phyloP scores from a whole-genome alignment of 2,113 vertebrate genomes.

The Hippopotamus amphibius region DNA sequence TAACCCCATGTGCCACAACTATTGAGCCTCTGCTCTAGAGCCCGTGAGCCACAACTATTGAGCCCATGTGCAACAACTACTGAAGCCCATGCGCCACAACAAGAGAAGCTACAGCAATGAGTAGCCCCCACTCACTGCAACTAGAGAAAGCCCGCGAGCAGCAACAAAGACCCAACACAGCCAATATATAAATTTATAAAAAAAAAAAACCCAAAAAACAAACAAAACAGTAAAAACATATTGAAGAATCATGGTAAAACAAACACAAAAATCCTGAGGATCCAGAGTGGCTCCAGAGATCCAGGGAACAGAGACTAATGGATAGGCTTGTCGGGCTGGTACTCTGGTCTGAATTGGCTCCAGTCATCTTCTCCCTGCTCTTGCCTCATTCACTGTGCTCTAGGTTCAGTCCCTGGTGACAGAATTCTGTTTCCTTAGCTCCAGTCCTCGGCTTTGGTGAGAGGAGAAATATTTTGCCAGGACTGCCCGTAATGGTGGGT shows the following conservation, averaged over 20 bases:
- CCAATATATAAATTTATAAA: too few relatives aligned
- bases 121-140: too few relatives aligned
- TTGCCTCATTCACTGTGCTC: not conserved
- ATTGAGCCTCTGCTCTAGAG: too few relatives aligned
- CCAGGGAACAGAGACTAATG: not conserved
- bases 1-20: too few relatives aligned
- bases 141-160: too few relatives aligned
- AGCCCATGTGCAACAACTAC: too few relatives aligned
- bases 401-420: not conserved
- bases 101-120: too few relatives aligned
- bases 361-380: not conserved
- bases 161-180: too few relatives aligned
- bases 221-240: not conserved
- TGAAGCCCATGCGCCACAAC: too few relatives aligned
- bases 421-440: not conserved
- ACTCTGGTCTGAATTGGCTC: not conserved
- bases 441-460: not conserved
- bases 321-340: too few relatives aligned
- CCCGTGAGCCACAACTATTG: too few relatives aligned
- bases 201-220: too few relatives aligned
- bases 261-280: not conserved
- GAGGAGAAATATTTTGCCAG: not conserved
- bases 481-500: fast-evolving
- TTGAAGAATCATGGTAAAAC: not conserved
- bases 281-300: not conserved